Evolutionary conservation across 1,140 invertebrate species (phyloP), one percentile per base, ranked within the genome.

Genomic region (Pseudomyrmex gracilis): DNA sequence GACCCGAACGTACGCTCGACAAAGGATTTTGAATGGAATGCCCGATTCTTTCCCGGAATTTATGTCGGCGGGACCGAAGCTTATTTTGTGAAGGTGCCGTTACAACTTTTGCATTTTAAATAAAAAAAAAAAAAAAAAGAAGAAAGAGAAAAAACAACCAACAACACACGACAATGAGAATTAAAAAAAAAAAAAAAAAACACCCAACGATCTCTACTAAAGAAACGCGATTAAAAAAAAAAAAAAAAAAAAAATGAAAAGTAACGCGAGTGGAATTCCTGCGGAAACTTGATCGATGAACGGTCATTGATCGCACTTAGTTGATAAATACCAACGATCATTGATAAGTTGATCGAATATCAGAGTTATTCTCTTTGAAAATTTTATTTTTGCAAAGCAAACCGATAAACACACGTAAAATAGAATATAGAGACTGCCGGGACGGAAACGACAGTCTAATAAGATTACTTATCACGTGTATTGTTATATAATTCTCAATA

Each of bases 361-460:
- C 73, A 77, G 47, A 70, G 76, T 80, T 80, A 57, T 58, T 80
- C 66, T 80, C 66, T 70, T 80, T 80, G 55, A 43, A 80, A 80
- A 80, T 80, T 80, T 80, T 80, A 80, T 80, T 80, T 80, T 80
- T 80, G 76, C 76, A 80, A 80, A 13, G 53, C 76, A 49, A 70
- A 80, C 76, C 43, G 51, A 80, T 34, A 57, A 34, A 34, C 34
- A 34, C 34, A 34, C 34, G 34, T 78, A 78, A 63, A 22, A 80
- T 70, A 70, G 53, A 80, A 58, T 80, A 70, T 80, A 80, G 53
- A 20, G 76, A 70, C 43, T 71, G 76, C 43, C 66, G 22, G 60
- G 76, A 71, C 43, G 58, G 67, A 24, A 43, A 58, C 57, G 66
- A 60, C 43, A 57, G 66, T 80, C 43, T 80, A 43, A 80, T 70